Conservation (phyloP, 2,113 vertebrate genomes). For the Mastomys natalensis region DNA sequence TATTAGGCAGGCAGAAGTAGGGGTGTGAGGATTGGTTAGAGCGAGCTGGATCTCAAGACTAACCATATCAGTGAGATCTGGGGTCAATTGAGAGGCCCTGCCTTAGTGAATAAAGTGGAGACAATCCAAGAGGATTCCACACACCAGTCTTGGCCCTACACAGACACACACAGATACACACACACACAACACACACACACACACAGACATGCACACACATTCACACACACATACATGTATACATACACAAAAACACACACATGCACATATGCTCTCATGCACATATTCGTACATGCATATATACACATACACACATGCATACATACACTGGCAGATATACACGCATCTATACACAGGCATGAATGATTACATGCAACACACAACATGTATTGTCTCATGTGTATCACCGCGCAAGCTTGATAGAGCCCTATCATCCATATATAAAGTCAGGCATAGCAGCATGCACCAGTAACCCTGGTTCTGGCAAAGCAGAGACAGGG, state of each 20-base stretch:
- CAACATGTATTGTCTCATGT: no score
- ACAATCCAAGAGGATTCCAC: not conserved
- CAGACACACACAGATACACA: not conserved
- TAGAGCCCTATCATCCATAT: no score
- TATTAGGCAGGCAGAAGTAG: not conserved
- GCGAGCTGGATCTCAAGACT: not conserved
- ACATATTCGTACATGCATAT: accelerated
- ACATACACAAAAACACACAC: not conserved
- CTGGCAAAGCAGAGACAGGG: not conserved
- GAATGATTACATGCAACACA: not conserved
- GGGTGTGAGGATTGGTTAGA: not conserved
- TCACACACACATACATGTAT: not conserved
- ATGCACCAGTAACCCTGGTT: not conserved
- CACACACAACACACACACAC: not conserved
- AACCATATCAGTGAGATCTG: not conserved
- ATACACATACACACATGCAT: no score
- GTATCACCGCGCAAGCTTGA: no score
- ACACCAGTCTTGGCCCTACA: not conserved
- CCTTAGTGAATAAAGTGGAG: not conserved
- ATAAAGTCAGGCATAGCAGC: not conserved
- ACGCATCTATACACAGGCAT: not conserved
- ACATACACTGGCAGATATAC: not conserved
- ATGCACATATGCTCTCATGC: not conserved
- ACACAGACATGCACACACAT: not conserved
- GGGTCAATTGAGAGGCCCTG: not conserved